Evolutionary conservation across 2,113 vertebrate species (phyloP).

Genomic region (Lophius piscatorius): DNA sequence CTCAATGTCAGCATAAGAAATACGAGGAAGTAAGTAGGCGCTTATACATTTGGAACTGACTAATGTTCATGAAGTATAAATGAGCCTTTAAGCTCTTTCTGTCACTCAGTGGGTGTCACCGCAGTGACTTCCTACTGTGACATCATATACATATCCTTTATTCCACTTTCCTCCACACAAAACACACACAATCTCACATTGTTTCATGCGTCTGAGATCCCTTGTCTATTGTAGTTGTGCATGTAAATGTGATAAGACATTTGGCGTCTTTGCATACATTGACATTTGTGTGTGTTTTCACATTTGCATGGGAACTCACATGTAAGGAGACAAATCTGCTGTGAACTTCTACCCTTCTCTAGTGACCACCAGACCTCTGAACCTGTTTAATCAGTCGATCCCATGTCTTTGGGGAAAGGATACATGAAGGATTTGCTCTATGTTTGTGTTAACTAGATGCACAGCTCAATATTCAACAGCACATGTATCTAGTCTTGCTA

Average conservation of each 20-base stretch:
- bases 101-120: too few species aligned
- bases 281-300: background rate
- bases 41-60: too few species aligned
- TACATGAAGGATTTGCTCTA: background rate
- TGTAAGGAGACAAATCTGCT: background rate
- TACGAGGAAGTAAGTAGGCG: too few species aligned
- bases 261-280: constrained; percentile 1
- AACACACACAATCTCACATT: background rate
- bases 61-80: too few species aligned
- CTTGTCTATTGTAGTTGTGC: background rate
- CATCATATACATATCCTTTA: too few species aligned
- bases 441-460: too few species aligned
- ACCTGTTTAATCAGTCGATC: constrained; percentile 3
- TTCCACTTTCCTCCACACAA: too few species aligned
- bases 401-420: background rate
- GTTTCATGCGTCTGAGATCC: constrained; percentile 1
- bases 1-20: too few species aligned
- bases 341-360: constrained; percentile 1
- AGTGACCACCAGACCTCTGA: constrained; percentile 9
- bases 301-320: background rate
- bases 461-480: too few species aligned
- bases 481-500: too few species aligned
- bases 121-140: too few species aligned
- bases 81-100: too few species aligned
- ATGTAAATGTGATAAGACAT: constrained; percentile 15